Evolutionary conservation across 2,888 invertebrate species (phyloP).

Genomic region (Euproctis similis): DNA sequence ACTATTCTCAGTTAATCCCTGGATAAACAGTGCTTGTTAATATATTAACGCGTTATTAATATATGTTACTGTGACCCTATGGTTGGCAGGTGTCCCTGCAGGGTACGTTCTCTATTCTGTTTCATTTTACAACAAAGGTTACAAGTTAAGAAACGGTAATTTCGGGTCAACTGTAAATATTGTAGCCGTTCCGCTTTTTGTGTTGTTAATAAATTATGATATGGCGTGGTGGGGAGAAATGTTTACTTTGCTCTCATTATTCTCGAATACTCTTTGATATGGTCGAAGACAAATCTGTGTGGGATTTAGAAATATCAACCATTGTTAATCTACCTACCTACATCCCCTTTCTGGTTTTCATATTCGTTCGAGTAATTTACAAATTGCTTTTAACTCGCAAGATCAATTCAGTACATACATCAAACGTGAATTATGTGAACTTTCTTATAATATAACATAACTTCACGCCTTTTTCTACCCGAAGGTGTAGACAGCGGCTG

Average conservation of each 20-base stretch:
- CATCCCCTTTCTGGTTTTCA: too few relatives aligned
- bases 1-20: conserved; percentile 75
- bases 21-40: conserved; percentile 74
- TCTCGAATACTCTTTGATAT: conserved; percentile 32
- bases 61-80: conserved; percentile 68
- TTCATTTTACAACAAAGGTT: conserved; percentile 61
- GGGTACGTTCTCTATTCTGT: conserved; percentile 47
- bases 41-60: conserved; percentile 75
- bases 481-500: too few relatives aligned
- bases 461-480: too few relatives aligned
- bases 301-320: conserved; percentile 22
- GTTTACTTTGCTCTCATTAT: conserved; percentile 47
- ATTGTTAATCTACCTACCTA: too few relatives aligned
- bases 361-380: too few relatives aligned
- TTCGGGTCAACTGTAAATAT: conserved; percentile 66
- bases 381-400: too few relatives aligned
- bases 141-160: conserved; percentile 57
- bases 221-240: conserved; percentile 40
- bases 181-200: conserved; percentile 60
- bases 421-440: too few relatives aligned
- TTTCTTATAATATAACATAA: too few relatives aligned
- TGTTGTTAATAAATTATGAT: conserved; percentile 56
- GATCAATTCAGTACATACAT: too few relatives aligned
- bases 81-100: conserved; percentile 66
- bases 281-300: conserved; percentile 29